phyloP scores from a whole-genome alignment of 2,888 invertebrate genomes.

The Zele albiditarsus region DNA sequence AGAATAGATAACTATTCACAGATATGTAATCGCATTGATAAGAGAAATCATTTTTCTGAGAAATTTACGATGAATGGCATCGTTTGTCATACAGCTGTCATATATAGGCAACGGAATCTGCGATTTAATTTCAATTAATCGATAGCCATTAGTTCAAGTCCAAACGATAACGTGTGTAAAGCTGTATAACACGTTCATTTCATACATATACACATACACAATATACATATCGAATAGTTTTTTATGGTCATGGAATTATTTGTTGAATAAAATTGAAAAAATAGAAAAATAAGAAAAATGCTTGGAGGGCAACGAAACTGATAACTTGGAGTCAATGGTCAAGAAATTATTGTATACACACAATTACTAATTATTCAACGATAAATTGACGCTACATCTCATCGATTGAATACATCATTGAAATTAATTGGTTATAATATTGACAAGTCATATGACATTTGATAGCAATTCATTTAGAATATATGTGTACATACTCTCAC shows the following conservation, averaged over 20 bases:
- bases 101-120: neutral
- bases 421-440: neutral
- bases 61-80: neutral
- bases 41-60: neutral
- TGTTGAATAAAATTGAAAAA: neutral
- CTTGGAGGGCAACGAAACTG: neutral
- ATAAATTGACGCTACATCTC: neutral
- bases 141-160: neutral
- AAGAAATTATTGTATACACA: neutral
- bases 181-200: neutral
- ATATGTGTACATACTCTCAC: neutral
- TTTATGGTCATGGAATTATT: neutral
- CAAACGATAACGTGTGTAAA: neutral
- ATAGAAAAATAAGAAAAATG: neutral
- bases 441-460: neutral
- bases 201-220: no score
- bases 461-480: neutral
- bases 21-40: neutral
- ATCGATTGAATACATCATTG: neutral
- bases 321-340: conserved; percentile 1
- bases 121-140: neutral
- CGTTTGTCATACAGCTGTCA: neutral
- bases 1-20: neutral
- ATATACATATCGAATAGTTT: neutral
- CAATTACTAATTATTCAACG: conserved; percentile 6